Evolutionary conservation across 2,797 vertebrate species (phyloP), one percentile per base, ranked within the genome.

Genomic region (Schizopygopsis pylzovi): DNA sequence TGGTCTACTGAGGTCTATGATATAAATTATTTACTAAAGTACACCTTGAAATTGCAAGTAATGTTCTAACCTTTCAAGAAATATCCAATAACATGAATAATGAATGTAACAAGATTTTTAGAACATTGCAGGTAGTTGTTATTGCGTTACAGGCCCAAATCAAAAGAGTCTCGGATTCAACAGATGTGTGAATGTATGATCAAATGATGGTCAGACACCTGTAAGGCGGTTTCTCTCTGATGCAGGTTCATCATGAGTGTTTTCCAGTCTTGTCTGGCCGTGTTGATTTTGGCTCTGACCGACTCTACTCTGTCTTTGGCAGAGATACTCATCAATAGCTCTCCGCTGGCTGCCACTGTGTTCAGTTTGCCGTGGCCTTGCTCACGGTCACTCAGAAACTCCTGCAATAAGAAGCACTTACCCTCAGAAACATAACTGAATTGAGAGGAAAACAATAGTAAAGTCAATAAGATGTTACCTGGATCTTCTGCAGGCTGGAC

Each of bases 301-400:
- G 93, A 92, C 88, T 97, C 95, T 61, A 95, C 95, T 87, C 96
- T 95, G 85, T 99, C 98, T 89, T 95, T 93, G 89, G 95, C 92
- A 90, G 97, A 90, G 88, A 99, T 91, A 79, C 95, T 94, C 91
- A 94, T 96, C 89, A 99, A 92, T 61, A 98, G 94, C 85, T 99
- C 98, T 90, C 97, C 98, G 90, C 97, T 97, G 86, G 95, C 96
- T 59, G 95, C 90, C 87, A 98, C 93, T 41, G 92, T 90, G 86
- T 97, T 97, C 81, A 99, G 93, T 87, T 98, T 98, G 87, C 96
- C 95, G 86, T 98, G 98, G 0, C 98, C 98, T 83, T 93, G 97
- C 92, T 99, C 98, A 92, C 96, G 97, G 95, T 98, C 97, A 15
- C 92, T 96, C 90, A 98, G 92, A 90, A 98, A 98, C 90, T 98